phyloP scores from a whole-genome alignment of 2,113 vertebrate genomes.

The Uria lomvia region DNA sequence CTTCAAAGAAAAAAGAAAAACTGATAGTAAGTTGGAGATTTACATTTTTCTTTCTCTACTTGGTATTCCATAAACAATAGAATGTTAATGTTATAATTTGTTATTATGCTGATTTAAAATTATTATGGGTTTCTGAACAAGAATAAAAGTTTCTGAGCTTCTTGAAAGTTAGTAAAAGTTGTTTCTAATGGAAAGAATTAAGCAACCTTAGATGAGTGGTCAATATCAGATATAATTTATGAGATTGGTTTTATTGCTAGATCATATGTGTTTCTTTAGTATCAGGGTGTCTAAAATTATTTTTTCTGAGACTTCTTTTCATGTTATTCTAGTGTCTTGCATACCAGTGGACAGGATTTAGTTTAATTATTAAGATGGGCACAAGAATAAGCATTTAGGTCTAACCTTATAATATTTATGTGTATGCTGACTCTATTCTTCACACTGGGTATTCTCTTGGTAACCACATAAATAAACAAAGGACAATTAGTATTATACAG shows the following conservation, averaged over 20 bases:
- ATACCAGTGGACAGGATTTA: not conserved
- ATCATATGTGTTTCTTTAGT: not conserved
- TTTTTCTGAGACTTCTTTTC: not conserved
- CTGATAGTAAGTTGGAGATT: not conserved
- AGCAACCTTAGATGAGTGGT: not conserved
- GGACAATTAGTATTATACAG: not conserved
- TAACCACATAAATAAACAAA: not conserved
- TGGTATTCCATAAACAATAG: not conserved
- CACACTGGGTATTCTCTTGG: not conserved
- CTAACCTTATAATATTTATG: not conserved
- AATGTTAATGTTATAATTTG: not conserved
- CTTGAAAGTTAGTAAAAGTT: not conserved
- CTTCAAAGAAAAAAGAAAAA: not conserved
- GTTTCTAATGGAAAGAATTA: not conserved
- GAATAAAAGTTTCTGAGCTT: not conserved
- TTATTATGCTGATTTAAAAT: not conserved
- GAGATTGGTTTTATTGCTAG: not conserved
- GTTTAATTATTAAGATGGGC: not conserved
- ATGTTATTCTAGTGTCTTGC: not conserved
- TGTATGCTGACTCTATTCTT: not conserved
- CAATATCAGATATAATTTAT: fast-evolving
- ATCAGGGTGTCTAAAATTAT: not conserved
- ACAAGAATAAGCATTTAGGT: not conserved
- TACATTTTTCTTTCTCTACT: not conserved
- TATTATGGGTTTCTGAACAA: not conserved